Evolutionary conservation across 1,140 invertebrate species (phyloP).

Genomic region (Ceratina japonica): DNA sequence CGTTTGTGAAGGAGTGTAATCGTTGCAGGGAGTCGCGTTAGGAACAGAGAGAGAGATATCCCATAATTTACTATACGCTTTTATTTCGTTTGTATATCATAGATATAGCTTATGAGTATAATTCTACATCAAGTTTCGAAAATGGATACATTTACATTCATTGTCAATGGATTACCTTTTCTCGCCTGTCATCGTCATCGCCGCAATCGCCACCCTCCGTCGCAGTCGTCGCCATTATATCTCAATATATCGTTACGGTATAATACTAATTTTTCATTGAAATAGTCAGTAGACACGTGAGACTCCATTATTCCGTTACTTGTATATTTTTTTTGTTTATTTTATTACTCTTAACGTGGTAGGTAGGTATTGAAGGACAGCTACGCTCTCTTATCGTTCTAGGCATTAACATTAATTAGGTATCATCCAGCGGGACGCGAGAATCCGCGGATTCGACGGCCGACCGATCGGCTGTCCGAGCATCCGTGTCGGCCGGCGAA

Average conservation of each 20-base stretch:
- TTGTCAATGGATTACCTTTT: constrained; percentile 79
- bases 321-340: too few species aligned
- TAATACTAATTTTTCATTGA: constrained; percentile 74
- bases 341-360: constrained; percentile 75
- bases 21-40: too few species aligned
- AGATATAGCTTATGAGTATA: constrained; percentile 81
- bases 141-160: constrained; percentile 81
- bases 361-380: constrained; percentile 77
- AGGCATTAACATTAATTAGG: constrained; percentile 78
- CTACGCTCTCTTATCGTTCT: constrained; percentile 76
- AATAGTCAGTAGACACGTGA: constrained; percentile 77
- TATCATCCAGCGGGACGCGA: constrained; percentile 70
- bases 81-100: constrained; percentile 80
- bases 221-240: constrained; percentile 47
- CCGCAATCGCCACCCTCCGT: constrained; percentile 49
- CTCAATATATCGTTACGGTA: constrained; percentile 56
- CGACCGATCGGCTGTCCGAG: constrained; percentile 36
- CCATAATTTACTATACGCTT: constrained; percentile 77
- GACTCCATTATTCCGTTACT: constrained; percentile 68
- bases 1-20: too few species aligned
- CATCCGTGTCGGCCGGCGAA: background rate
- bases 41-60: constrained; percentile 8
- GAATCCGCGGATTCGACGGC: constrained; percentile 47
- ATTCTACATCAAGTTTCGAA: constrained; percentile 80
- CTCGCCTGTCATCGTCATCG: constrained; percentile 53